Evolutionary conservation across 1,140 invertebrate species (phyloP).

Genomic region (Drosophila mauritiana): DNA sequence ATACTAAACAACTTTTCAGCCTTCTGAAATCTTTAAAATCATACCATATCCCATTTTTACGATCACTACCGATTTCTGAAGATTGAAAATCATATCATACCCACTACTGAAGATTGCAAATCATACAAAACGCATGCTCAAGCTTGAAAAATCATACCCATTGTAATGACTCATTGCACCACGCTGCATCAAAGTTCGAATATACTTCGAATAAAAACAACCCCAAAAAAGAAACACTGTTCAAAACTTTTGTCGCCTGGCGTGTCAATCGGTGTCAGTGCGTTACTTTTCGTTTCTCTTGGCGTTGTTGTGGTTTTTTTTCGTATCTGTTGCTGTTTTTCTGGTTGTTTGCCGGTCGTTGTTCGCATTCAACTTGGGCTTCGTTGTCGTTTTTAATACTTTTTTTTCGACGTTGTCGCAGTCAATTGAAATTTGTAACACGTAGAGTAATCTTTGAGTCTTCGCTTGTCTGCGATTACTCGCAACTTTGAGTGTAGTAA

Average conservation of each 20-base stretch:
- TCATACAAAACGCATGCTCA: no score
- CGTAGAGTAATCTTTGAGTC: slow-evolving; percentile 41
- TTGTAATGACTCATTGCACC: not conserved
- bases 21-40: no score
- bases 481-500: slow-evolving; percentile 34
- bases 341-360: slow-evolving; percentile 38
- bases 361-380: slow-evolving; percentile 55
- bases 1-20: no score
- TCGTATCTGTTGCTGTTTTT: slow-evolving; percentile 32
- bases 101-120: no score
- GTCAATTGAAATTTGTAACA: slow-evolving; percentile 55
- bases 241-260: slow-evolving; percentile 50
- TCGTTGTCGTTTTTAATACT: slow-evolving; percentile 6
- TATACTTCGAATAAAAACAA: no score
- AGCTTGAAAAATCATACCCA: no score
- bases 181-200: not conserved
- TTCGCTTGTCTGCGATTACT: slow-evolving; percentile 21
- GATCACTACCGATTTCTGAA: no score
- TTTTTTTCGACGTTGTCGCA: slow-evolving; percentile 13
- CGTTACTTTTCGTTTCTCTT: slow-evolving; percentile 25
- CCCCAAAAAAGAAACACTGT: not conserved
- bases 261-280: slow-evolving; percentile 57
- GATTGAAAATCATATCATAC: no score
- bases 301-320: slow-evolving; percentile 19
- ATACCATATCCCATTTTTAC: no score